phyloP scores from a whole-genome alignment of 2,113 vertebrate genomes.

The Aspiorhynchus laticeps region DNA sequence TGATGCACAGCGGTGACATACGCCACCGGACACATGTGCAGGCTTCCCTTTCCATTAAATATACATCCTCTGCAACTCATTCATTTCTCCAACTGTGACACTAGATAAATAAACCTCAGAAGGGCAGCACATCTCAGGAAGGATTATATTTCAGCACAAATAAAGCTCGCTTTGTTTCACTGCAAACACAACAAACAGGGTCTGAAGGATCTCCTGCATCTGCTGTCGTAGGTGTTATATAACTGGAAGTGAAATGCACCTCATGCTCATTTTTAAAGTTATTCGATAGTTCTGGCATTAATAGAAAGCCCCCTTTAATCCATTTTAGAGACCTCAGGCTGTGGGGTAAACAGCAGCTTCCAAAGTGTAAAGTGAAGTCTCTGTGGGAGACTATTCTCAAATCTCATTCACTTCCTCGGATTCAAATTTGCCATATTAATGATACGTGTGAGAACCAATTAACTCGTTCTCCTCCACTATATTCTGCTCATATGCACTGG shows the following conservation, averaged over 20 bases:
- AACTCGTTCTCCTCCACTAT: neutral
- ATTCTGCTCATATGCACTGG: neutral
- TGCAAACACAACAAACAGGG: constrained; percentile 11
- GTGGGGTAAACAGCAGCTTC: neutral
- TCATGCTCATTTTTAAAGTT: constrained; percentile 7
- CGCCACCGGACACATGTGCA: constrained; percentile 31
- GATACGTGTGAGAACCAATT: neutral
- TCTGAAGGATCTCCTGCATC: constrained; percentile 13
- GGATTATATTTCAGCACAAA: constrained; percentile 35
- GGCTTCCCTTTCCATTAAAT: constrained; percentile 59
- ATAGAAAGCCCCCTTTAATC: neutral
- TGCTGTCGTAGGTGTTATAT: neutral
- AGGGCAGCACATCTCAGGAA: neutral
- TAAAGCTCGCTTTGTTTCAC: constrained; percentile 41
- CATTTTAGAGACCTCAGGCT: neutral
- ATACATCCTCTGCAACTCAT: constrained; percentile 58
- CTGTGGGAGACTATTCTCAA: neutral
- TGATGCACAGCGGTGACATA: constrained; percentile 62
- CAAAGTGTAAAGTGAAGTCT: neutral
- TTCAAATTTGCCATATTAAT: neutral
- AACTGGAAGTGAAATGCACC: neutral
- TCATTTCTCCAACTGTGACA: constrained; percentile 34
- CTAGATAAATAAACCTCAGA: neutral
- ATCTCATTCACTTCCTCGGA: neutral
- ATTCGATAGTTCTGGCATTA: constrained; percentile 7